Evolutionary conservation across 2,888 invertebrate species (phyloP).

Genomic region (Oegoconia quadripuncta): DNA sequence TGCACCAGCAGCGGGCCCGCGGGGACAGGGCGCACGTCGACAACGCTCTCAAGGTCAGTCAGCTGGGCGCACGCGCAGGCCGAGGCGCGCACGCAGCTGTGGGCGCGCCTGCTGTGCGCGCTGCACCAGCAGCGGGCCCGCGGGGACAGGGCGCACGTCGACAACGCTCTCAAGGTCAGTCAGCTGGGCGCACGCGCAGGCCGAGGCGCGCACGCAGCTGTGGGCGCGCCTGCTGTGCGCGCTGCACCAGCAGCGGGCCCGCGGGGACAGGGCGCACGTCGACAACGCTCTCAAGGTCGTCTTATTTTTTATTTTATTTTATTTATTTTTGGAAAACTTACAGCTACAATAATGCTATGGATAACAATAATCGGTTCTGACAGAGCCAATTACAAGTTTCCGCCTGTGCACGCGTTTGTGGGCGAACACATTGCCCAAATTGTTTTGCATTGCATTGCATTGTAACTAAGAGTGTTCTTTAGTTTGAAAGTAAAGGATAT

Average conservation of each 20-base stretch:
- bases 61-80: conserved; percentile 36
- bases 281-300: conserved; percentile 69
- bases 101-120: conserved; percentile 35
- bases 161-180: conserved; percentile 68
- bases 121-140: conserved; percentile 39
- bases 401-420: too few species aligned
- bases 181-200: conserved; percentile 36
- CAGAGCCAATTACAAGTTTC: too few species aligned
- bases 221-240: conserved; percentile 36
- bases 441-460: too few species aligned
- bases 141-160: conserved; percentile 54
- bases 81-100: conserved; percentile 31
- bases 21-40: conserved; percentile 58
- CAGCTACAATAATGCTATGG: too few species aligned
- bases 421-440: too few species aligned
- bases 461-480: too few species aligned
- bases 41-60: conserved; percentile 66
- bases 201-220: conserved; percentile 30
- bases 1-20: conserved; percentile 38
- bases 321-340: too few species aligned
- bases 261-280: conserved; percentile 50
- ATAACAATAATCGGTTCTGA: too few species aligned
- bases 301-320: too few species aligned
- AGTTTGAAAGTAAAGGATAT: too few species aligned
- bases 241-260: conserved; percentile 38